Percentiles rank a stretch among this genome's conserved stretches.
phyloP scores from a whole-genome alignment of 2,797 vertebrate genomes.

The Hozukius guyotensis region DNA sequence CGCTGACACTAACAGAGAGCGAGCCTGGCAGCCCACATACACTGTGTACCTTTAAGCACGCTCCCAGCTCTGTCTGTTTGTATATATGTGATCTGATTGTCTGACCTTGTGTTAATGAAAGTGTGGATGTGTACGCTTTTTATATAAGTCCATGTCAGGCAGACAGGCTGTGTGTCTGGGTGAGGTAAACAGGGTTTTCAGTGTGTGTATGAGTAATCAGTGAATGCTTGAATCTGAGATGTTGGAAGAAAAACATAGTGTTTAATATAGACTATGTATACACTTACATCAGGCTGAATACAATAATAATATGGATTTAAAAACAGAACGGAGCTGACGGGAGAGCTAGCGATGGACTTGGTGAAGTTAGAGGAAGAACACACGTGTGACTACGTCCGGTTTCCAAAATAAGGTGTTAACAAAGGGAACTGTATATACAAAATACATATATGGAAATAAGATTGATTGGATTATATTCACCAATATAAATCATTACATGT shows the following conservation, averaged over 20 bases:
- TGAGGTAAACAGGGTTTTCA: background rate
- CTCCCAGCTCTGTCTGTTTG: background rate
- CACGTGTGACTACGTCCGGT: fast-evolving
- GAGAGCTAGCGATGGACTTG: too few relatives aligned
- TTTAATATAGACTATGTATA: background rate
- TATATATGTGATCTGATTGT: background rate
- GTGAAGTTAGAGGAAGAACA: too few relatives aligned
- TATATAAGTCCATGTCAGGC: background rate
- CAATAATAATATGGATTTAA: background rate
- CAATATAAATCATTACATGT: too few relatives aligned
- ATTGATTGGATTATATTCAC: too few relatives aligned
- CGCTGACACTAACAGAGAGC: slow-evolving; percentile 37
- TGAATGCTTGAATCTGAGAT: background rate
- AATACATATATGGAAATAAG: too few relatives aligned
- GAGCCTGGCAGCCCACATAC: slow-evolving; percentile 43
- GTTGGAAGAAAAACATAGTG: background rate
- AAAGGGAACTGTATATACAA: too few relatives aligned
- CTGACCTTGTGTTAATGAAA: slow-evolving; percentile 20
- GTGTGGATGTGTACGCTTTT: background rate
- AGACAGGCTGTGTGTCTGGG: background rate
- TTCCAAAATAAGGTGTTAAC: too few relatives aligned
- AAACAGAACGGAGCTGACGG: too few relatives aligned
- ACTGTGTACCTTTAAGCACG: background rate
- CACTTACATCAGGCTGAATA: background rate
- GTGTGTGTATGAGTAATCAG: background rate